phyloP scores from a whole-genome alignment of 2,797 vertebrate genomes.

The Peromyscus melanophrys region DNA sequence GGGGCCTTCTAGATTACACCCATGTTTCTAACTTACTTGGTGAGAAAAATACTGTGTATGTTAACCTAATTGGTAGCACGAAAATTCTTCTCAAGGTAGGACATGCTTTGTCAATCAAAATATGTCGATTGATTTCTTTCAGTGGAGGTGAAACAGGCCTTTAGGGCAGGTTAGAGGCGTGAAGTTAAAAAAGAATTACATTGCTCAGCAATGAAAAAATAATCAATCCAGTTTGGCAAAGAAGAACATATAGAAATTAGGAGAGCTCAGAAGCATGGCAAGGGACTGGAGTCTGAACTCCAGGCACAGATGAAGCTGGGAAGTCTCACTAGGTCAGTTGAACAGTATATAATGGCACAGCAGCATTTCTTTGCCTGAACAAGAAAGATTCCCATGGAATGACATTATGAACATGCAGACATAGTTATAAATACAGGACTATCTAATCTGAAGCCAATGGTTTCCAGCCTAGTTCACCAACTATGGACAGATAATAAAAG shows the following conservation, averaged over 20 bases:
- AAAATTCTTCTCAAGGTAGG: neutral
- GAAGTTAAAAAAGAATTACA: neutral
- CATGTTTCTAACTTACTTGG: neutral
- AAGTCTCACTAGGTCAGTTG: neutral
- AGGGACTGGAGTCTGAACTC: neutral
- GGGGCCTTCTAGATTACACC: neutral
- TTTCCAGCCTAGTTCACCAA: slow-evolving; percentile 6
- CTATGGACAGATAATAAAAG: neutral
- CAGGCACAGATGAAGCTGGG: neutral
- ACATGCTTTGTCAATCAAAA: slow-evolving; percentile 15
- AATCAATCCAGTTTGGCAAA: neutral
- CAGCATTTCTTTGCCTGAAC: neutral
- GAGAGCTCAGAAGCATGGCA: neutral
- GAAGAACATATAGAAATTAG: neutral
- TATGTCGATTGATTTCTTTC: slow-evolving; percentile 20
- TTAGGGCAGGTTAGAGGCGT: slow-evolving; percentile 2
- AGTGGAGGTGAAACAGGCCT: neutral
- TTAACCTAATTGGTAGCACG: neutral
- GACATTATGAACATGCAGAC: neutral
- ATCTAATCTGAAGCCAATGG: neutral
- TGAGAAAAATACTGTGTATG: neutral
- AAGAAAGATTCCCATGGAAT: neutral
- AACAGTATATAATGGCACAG: neutral
- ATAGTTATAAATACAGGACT: neutral
- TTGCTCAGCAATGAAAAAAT: neutral